Conservation (phyloP, 2,113 vertebrate genomes). For the Uria lomvia region DNA sequence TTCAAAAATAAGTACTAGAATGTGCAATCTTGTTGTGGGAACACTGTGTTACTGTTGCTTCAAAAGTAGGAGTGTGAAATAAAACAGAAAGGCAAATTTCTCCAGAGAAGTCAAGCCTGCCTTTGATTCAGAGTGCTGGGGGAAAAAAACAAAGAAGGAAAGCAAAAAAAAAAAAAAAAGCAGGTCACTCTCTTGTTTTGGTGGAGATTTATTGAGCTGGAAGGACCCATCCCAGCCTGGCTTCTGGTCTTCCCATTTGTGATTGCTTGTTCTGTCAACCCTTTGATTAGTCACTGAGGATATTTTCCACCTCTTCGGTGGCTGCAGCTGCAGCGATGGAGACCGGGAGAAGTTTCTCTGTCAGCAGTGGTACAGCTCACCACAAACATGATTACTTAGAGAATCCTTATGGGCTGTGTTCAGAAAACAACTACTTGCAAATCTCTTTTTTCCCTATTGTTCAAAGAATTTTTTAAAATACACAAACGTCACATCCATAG, state of each 20-base stretch:
- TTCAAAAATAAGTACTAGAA: neutral
- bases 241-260: neutral
- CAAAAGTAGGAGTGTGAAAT: neutral
- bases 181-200: neutral
- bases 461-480: neutral
- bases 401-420: neutral
- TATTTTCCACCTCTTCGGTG: neutral
- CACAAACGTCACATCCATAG: accelerated
- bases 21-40: neutral
- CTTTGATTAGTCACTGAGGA: neutral
- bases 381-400: neutral
- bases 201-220: neutral
- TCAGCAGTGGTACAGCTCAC: neutral
- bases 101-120: neutral
- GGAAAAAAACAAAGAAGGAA: too few relatives aligned
- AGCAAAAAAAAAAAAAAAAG: neutral
- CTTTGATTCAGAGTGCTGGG: neutral
- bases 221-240: neutral
- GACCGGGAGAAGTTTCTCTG: neutral
- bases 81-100: neutral
- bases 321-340: neutral
- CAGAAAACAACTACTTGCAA: neutral
- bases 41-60: neutral
- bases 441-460: neutral
- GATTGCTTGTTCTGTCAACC: neutral